Conservation (phyloP, 2,113 vertebrate genomes). For the Burhinus oedicnemus region DNA sequence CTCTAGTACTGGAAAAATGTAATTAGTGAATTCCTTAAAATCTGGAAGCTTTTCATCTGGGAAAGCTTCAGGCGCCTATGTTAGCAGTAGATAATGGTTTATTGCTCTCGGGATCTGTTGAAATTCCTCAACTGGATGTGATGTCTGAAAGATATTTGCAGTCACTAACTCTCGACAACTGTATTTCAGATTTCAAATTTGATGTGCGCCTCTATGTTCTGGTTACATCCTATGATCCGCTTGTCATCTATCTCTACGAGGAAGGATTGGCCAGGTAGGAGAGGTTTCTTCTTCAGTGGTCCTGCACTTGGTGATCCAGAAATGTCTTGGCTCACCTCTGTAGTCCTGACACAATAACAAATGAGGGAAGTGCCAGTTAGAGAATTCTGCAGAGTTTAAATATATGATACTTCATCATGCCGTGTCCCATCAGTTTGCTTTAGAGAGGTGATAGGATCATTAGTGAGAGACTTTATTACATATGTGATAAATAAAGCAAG, state of each 20-base stretch:
- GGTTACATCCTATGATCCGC: constrained; percentile 94
- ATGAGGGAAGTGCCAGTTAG: neutral
- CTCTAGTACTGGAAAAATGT: neutral
- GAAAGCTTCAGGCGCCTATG: neutral
- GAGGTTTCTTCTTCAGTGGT: neutral
- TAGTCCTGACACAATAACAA: neutral
- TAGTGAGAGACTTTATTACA: neutral
- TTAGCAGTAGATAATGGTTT: neutral
- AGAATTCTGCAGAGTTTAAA: neutral
- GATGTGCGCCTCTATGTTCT: constrained; percentile 95
- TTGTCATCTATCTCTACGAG: constrained; percentile 94
- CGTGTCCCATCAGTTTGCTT: neutral
- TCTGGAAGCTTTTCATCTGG: neutral
- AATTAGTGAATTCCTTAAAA: neutral
- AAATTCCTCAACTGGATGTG: neutral
- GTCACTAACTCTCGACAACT: neutral
- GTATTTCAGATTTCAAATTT: constrained; percentile 91
- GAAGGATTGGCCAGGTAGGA: constrained; percentile 93
- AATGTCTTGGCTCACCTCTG: neutral
- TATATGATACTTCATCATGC: neutral
- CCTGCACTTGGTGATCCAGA: neutral
- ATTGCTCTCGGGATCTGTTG: neutral
- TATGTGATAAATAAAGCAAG: neutral
- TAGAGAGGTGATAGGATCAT: neutral
- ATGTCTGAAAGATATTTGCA: neutral